Base-by-base conservation (phyloP, 2,888 invertebrate genomes). In the Clostera curtula region DNA sequence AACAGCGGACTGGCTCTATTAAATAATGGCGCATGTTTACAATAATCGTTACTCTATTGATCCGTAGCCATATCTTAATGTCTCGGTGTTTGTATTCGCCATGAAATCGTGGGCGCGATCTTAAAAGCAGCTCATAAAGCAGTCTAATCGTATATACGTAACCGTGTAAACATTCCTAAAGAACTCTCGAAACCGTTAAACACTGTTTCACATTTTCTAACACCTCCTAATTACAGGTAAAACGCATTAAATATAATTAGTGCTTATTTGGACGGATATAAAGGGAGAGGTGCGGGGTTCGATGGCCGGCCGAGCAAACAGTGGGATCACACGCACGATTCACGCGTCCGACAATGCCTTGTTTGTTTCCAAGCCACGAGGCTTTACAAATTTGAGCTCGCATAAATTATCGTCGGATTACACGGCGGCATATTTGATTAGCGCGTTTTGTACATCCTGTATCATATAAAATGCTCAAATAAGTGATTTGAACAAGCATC, bases 221-320 rank as follows among this genome's bases (percentile, higher is more conserved):
- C 80, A 74, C 79, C 75, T 73, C 52, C 77, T 82, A 80, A 82
- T 82, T 79, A 73, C 75, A 69, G 71, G 73, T 74, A 72, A 75
- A 75, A 70, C 74, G 76, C 69, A 74, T 75, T 71, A 69, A 67
- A 73, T 72, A 61, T 70, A 76, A 73, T 82, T 79, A 79, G 79
- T 74, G 60, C 61, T 69, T 62, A 70, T 75, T 75, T 67, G 69
- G 65, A 61, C 60, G 72, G 68, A 69, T 70, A 71, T 69, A 72
- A 67, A 68, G 47, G 54, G 40, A 43, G 36, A 19, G 34, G 34
- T 33, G 40, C 39, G 49, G 60, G 59, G 75, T 70, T 79, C 76
- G 70, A 61, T 51, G 76, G 53, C 72, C 75, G 61, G 31, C 26
- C 29, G 38, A 41, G 51, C 60, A 60, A 61, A 64, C 66, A 27